phyloP scores from a whole-genome alignment of 2,888 invertebrate genomes.

The Phyllotreta cruciferae region DNA sequence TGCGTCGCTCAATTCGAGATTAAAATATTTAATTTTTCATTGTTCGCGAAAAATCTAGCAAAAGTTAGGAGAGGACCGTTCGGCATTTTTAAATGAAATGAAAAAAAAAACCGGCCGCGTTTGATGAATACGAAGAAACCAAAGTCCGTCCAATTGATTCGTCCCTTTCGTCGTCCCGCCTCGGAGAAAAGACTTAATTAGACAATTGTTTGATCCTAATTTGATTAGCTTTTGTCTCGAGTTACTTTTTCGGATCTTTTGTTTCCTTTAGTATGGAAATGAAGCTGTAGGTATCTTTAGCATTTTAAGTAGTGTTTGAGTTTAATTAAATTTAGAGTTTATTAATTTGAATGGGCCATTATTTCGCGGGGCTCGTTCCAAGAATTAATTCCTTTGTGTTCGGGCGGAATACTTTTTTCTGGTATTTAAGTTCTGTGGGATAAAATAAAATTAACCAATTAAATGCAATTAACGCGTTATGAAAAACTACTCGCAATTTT shows the following conservation, averaged over 20 bases:
- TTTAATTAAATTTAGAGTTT: constrained; percentile 41
- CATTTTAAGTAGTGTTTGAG: constrained; percentile 50
- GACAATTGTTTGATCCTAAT: constrained; percentile 58
- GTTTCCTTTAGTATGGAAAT: constrained; percentile 49
- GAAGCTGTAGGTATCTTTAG: constrained; percentile 48
- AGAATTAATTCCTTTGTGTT: constrained; percentile 17
- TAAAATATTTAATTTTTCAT: constrained; percentile 52
- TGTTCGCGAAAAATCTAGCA: constrained; percentile 34
- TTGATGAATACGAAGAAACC: constrained; percentile 43
- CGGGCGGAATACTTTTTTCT: not conserved
- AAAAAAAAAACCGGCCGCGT: constrained; percentile 35
- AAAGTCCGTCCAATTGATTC: constrained; percentile 48
- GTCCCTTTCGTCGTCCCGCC: constrained; percentile 31
- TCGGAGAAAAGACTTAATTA: constrained; percentile 54
- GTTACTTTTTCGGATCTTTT: constrained; percentile 48
- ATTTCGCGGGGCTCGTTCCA: constrained; percentile 11
- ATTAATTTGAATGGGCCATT: constrained; percentile 32
- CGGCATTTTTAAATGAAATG: constrained; percentile 47
- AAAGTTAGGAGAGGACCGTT: constrained; percentile 46
- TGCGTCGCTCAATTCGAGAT: constrained; percentile 39
- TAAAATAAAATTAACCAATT: too few relatives aligned
- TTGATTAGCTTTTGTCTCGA: constrained; percentile 55
- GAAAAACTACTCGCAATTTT: not conserved
- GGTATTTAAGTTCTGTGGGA: too few relatives aligned
- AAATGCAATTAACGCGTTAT: not conserved